A percentile compares a stretch with the other conserved stretches of the same genome.
Conservation (phyloP, 64 coral and sea anemone species). For the Porites lutea region DNA sequence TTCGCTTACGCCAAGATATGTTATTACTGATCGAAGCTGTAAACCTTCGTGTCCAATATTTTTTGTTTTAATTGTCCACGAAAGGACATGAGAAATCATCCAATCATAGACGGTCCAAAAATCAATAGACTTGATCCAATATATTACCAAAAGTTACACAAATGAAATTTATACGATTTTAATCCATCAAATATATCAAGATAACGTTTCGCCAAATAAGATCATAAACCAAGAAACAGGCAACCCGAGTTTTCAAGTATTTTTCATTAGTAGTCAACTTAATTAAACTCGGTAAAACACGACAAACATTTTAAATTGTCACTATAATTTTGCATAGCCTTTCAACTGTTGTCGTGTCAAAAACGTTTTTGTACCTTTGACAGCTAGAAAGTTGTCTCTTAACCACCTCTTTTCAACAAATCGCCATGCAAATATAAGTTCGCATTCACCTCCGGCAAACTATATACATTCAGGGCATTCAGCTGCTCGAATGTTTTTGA, state of each 20-base stretch:
- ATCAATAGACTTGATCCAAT: no score
- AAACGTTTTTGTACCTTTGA: background rate
- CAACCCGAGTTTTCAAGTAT: background rate
- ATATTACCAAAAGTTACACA: no score
- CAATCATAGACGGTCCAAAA: no score
- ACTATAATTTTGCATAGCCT: background rate
- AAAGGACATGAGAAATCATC: no score
- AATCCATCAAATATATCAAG: no score
- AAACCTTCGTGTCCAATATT: no score
- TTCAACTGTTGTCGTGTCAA: no score
- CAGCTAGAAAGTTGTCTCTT: background rate
- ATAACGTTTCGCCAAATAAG: background rate
- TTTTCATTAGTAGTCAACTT: background rate
- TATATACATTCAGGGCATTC: background rate
- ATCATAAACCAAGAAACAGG: background rate
- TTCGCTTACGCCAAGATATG: no score
- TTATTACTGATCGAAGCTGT: no score
- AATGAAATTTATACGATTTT: no score
- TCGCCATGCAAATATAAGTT: background rate
- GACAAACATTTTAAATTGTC: slow-evolving; percentile 1
- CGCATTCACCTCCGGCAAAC: background rate
- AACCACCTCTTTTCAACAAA: background rate
- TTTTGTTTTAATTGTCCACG: no score
- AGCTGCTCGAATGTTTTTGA: background rate
- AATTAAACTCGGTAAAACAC: slow-evolving; percentile 12